Conservation (phyloP, 2,113 vertebrate genomes). For the Pomatostomus ruficeps region DNA sequence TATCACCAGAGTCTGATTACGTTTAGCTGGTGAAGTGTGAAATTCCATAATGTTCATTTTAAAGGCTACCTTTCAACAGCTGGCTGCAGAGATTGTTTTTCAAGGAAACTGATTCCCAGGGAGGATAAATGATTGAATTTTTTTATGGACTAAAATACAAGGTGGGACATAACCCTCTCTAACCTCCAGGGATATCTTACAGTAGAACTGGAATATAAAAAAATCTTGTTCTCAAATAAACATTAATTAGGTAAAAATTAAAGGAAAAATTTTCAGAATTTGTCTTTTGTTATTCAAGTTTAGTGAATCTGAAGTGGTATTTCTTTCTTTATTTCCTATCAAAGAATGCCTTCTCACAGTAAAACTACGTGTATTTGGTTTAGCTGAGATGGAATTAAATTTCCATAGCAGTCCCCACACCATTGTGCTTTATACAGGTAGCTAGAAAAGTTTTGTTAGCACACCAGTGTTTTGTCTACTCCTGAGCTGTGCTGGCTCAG, state of each 20-base stretch:
- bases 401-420: background rate
- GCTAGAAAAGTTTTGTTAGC: background rate
- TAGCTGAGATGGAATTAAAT: background rate
- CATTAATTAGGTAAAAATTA: background rate
- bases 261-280: background rate
- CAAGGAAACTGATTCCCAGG: background rate
- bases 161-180: background rate
- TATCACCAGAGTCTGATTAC: background rate
- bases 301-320: background rate
- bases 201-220: background rate
- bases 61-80: background rate
- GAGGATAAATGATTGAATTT: background rate
- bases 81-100: background rate
- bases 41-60: background rate
- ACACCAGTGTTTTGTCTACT: background rate
- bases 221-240: background rate
- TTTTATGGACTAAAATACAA: background rate
- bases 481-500: background rate
- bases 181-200: background rate
- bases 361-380: background rate
- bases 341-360: background rate
- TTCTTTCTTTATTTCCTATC: background rate
- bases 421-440: background rate
- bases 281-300: background rate
- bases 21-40: slow-evolving; percentile 3